Evolutionary conservation across 2,888 invertebrate species (phyloP), one percentile per base, ranked within the genome.

Genomic region (Stenoptilia bipunctidactyla): DNA sequence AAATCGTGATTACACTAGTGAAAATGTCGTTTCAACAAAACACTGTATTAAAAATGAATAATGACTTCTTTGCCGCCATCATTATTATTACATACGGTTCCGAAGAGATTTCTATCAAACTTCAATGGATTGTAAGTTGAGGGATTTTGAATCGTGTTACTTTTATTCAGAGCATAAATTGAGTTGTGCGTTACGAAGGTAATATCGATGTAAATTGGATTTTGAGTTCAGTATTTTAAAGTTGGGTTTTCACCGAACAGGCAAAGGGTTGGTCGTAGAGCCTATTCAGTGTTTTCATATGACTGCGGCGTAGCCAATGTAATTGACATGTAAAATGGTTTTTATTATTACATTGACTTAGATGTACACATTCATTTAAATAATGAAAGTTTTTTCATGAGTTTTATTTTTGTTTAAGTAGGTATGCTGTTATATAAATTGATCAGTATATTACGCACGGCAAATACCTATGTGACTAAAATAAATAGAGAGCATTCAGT

Each of bases 21-120:
- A 76, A 82, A 79, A 77, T 82, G 82, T 80, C 80, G 72, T 71
- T 77, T 77, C 75, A 72, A 79, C 80, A 79, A 79, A 79, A 79
- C 75, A 73, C 66, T 74, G 75, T 74, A 77, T 80, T 77, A 82
- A 82, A 80, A 82, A 80, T 82, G 82, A 82, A 72, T 80, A 79
- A 82, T 79, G 82, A 75, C 80, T 79, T 72, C 76, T 77, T 71
- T 66, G 64, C 73, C 72, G 74, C 67, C 76, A 66, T 65, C 73
- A 68, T 76, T 76, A 66, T 65, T 72, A 68, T 76, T 59, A 59
- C 61, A 58, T 61, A 69, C 61, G 60, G 64, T 60, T 66, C 55
- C 53, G 60, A 54, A 55, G 68, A 74, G 77, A 77, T 79, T 73
- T 72, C 74, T 76, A 80, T 77, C 79, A 65, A 52, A 53, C 55